Conservation (phyloP, 2,888 invertebrate genomes). For the Nomada ruficornis region DNA sequence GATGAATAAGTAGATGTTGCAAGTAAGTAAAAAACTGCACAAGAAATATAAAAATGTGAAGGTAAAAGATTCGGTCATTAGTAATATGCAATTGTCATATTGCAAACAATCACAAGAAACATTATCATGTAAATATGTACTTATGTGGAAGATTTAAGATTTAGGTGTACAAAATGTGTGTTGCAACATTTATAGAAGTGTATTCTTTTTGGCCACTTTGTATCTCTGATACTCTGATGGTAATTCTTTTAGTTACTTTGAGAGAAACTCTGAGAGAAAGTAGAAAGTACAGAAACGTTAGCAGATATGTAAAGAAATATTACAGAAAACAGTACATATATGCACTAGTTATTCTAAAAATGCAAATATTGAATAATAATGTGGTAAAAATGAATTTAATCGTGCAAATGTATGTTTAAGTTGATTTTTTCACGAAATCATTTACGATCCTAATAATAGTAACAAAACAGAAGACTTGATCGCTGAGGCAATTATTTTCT, state of each 20-base stretch:
- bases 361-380: too few species aligned
- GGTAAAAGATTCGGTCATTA: too few species aligned
- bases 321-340: not conserved
- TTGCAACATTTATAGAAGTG: not conserved
- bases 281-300: constrained; percentile 37
- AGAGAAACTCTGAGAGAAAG: constrained; percentile 56
- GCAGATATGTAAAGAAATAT: constrained; percentile 23
- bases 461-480: too few species aligned
- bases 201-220: not conserved
- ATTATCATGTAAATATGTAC: not conserved
- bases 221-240: not conserved
- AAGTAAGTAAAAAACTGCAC: too few species aligned
- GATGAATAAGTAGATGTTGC: too few species aligned
- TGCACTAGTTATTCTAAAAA: not conserved
- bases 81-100: not conserved
- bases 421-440: too few species aligned
- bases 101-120: not conserved
- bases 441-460: too few species aligned
- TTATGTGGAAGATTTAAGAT: too few species aligned
- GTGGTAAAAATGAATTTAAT: too few species aligned
- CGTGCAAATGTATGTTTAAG: too few species aligned
- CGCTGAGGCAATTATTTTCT: too few species aligned
- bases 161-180: not conserved
- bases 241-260: not conserved
- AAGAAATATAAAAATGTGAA: too few species aligned